Evolutionary conservation across 2,888 invertebrate genomes (phyloP).

Genomic region (Mimachlamys varia): DNA sequence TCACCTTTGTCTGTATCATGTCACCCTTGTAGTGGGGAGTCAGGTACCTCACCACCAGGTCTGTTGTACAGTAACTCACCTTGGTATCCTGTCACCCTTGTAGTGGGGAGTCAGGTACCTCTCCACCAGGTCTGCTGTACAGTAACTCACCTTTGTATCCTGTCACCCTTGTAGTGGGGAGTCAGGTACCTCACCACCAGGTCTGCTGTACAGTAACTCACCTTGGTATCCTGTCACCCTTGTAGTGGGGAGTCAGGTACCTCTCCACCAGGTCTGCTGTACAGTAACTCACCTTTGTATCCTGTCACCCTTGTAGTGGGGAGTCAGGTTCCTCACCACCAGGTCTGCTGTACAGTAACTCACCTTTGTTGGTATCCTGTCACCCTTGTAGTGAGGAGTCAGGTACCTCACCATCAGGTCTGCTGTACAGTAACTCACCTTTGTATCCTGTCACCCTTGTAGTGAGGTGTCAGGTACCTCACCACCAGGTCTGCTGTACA

Average conservation of each 20-base stretch:
- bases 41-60: constrained; percentile 87
- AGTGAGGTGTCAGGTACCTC: constrained; percentile 88
- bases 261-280: constrained; percentile 88
- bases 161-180: constrained; percentile 88
- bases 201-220: constrained; percentile 83
- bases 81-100: constrained; percentile 86
- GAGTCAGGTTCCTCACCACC: constrained; percentile 88
- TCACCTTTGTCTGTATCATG: constrained; percentile 86
- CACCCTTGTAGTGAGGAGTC: constrained; percentile 88
- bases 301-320: constrained; percentile 87
- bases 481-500: constrained; percentile 86
- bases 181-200: constrained; percentile 88
- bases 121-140: constrained; percentile 86
- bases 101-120: constrained; percentile 89
- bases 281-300: constrained; percentile 84
- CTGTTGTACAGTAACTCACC: constrained; percentile 83
- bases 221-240: constrained; percentile 87
- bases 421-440: constrained; percentile 83
- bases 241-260: constrained; percentile 89
- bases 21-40: constrained; percentile 89
- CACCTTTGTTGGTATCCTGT: constrained; percentile 86
- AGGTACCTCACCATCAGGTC: constrained; percentile 88
- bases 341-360: constrained; percentile 83
- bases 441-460: constrained; percentile 87
- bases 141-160: constrained; percentile 84